Conservation (phyloP, 2,888 invertebrate genomes). For the Linyphia triangularis region DNA sequence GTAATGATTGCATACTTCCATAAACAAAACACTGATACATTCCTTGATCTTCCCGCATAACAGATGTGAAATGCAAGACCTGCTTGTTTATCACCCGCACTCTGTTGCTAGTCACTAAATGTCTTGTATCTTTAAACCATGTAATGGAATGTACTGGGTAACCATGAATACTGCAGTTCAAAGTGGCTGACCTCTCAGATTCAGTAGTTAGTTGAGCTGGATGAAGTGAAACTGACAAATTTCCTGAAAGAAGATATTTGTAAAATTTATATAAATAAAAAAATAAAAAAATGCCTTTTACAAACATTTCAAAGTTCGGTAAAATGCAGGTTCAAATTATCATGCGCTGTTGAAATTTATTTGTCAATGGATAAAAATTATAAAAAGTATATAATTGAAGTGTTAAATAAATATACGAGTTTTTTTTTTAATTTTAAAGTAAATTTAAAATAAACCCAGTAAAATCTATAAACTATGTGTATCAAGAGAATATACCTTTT, state of each 20-base stretch:
- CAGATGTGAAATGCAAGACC: slow-evolving; percentile 82
- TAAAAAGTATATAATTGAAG: too few relatives aligned
- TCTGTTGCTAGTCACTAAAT: slow-evolving; percentile 81
- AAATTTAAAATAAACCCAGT: too few relatives aligned
- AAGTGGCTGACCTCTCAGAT: slow-evolving; percentile 89
- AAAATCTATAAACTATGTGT: too few relatives aligned
- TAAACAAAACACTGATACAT: slow-evolving; percentile 95
- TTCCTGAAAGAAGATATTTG: slow-evolving; percentile 34
- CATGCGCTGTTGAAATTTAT: too few relatives aligned
- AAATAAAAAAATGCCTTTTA: too few relatives aligned
- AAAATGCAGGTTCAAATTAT: too few relatives aligned
- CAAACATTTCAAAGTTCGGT: too few relatives aligned
- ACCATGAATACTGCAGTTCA: slow-evolving; percentile 92
- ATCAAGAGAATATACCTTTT: too few relatives aligned
- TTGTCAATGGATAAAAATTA: too few relatives aligned
- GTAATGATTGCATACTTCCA: slow-evolving; percentile 90
- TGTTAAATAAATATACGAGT: too few relatives aligned
- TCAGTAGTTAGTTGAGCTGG: slow-evolving; percentile 82
- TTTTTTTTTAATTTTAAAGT: too few relatives aligned
- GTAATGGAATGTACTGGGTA: slow-evolving; percentile 88
- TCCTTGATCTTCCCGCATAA: slow-evolving; percentile 90
- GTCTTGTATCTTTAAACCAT: slow-evolving; percentile 89
- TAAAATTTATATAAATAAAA: too few relatives aligned
- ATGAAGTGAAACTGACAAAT: slow-evolving; percentile 62
- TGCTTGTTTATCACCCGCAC: slow-evolving; percentile 76